Percentiles rank a stretch among this genome's conserved stretches.
phyloP scores from a whole-genome alignment of 2,113 vertebrate genomes.

The Sorex fumeus region DNA sequence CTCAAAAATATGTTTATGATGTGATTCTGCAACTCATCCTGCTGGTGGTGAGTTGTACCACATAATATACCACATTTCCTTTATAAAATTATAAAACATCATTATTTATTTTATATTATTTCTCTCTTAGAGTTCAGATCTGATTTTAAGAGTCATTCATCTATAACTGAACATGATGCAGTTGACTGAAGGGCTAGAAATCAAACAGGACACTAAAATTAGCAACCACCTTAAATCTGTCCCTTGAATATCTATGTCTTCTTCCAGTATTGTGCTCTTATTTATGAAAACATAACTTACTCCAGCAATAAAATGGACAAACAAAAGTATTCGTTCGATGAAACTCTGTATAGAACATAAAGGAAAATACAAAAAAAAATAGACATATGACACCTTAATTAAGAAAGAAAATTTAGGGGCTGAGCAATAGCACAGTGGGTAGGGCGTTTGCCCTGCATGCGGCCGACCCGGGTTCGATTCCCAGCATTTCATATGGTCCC shows the following conservation, averaged over 20 bases:
- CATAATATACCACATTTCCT: no score
- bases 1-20: no score
- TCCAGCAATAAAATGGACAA: conserved; percentile 49
- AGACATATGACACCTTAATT: background rate
- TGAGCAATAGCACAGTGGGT: no score
- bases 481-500: no score
- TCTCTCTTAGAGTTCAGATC: conserved; percentile 34
- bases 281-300: conserved; percentile 55
- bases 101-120: conserved; percentile 21
- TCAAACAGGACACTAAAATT: conserved; percentile 73
- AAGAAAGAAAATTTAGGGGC: conserved; percentile 44
- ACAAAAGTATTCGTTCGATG: conserved; percentile 20
- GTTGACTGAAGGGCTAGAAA: conserved; percentile 56
- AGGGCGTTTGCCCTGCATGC: no score
- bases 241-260: conserved; percentile 51
- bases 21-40: no score
- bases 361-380: conserved; percentile 58
- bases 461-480: no score
- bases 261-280: conserved; percentile 41
- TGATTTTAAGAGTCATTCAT: conserved; percentile 52
- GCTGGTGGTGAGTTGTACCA: no score
- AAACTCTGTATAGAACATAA: conserved; percentile 41
- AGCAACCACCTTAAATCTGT: conserved; percentile 65
- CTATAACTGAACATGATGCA: conserved; percentile 49
- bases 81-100: no score